phyloP scores from a whole-genome alignment of 2,888 invertebrate species.

The Meta bourneti region DNA sequence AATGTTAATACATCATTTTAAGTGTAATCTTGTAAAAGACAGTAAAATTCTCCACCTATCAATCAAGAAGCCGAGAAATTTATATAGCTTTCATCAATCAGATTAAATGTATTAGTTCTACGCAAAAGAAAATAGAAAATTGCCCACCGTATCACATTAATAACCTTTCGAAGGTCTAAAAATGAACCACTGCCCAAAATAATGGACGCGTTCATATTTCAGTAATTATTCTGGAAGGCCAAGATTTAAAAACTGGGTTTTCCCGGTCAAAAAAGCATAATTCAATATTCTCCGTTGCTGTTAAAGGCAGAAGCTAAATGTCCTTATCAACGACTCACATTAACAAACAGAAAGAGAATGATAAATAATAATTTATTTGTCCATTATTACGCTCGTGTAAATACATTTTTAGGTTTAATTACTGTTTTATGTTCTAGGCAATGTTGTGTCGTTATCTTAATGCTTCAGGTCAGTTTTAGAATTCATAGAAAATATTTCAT shows the following conservation, averaged over 20 bases:
- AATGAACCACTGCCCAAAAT: constrained; percentile 63
- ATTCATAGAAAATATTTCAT: no score
- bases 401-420: neutral
- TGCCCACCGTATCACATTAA: constrained; percentile 55
- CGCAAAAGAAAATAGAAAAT: constrained; percentile 42
- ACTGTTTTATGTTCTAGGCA: no score
- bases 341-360: neutral
- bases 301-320: neutral
- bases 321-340: no score
- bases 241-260: constrained; percentile 35
- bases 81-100: constrained; percentile 68
- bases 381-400: neutral
- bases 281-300: neutral
- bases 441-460: no score
- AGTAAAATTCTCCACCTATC: constrained; percentile 29
- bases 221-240: constrained; percentile 61
- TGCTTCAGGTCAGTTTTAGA: no score
- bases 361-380: neutral
- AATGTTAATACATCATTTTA: constrained; percentile 62
- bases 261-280: constrained; percentile 7
- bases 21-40: constrained; percentile 55
- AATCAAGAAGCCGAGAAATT: constrained; percentile 50
- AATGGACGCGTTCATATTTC: constrained; percentile 47
- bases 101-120: constrained; percentile 48
- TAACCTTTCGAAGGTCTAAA: constrained; percentile 62